A percentile compares a stretch with the other conserved stretches of the same genome.
phyloP scores from a whole-genome alignment of 2,113 vertebrate species.

The Eudyptes chrysolophus region DNA sequence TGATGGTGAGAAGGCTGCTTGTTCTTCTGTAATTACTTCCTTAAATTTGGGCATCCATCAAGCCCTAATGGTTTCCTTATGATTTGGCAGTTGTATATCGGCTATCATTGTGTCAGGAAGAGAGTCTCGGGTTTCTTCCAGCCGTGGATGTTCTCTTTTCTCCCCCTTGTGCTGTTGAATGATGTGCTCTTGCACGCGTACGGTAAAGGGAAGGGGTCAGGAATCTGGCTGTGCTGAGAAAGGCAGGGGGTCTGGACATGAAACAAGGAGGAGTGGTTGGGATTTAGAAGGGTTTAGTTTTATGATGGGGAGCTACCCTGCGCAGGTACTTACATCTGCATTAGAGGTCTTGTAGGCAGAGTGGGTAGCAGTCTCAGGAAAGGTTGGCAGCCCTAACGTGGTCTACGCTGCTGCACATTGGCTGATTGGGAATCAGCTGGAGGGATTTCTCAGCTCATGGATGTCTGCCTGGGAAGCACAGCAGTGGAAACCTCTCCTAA shows the following conservation, averaged over 20 bases:
- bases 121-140: neutral
- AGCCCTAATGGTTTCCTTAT: conserved; percentile 52
- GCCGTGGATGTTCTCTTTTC: neutral
- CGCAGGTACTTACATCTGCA: neutral
- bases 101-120: neutral
- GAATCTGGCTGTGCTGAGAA: neutral
- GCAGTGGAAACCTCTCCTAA: neutral
- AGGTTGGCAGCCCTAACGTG: neutral
- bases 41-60: conserved; percentile 56
- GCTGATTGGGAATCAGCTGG: neutral
- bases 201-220: neutral
- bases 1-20: conserved; percentile 42
- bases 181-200: neutral
- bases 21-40: conserved; percentile 66
- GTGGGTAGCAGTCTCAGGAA: neutral
- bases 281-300: neutral
- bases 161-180: neutral
- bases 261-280: neutral
- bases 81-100: neutral
- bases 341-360: neutral
- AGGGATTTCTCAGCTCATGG: neutral
- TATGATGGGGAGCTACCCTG: neutral
- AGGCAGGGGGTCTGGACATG: neutral
- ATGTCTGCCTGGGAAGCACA: neutral
- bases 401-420: neutral